Evolutionary conservation across 30 jellyfish, hydroid and myxozoan genomes (phyloP).

Genomic region (Rhopilema esculentum): DNA sequence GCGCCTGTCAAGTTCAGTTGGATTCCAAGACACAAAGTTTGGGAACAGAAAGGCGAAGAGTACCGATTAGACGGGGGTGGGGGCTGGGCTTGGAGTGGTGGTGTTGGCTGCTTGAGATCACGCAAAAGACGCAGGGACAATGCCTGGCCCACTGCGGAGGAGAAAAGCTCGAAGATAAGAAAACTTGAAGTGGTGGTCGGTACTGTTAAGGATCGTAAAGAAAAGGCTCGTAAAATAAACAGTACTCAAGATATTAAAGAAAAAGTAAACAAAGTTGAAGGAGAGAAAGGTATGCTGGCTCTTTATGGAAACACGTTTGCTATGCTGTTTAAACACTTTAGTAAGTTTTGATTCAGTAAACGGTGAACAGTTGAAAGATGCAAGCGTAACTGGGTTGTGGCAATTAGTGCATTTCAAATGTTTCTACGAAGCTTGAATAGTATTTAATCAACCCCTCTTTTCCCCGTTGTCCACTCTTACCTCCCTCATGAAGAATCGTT

Average conservation of each 20-base stretch:
- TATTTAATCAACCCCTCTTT: no score
- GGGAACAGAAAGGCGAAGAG: conserved; percentile 98
- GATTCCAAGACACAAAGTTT: conserved; percentile 87
- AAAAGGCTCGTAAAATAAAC: conserved; percentile 18
- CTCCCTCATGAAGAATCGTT: no score
- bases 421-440: no score
- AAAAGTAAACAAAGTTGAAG: neutral
- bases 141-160: conserved; percentile 63
- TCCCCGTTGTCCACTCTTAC: no score
- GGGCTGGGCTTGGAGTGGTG: conserved; percentile 91
- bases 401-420: no score
- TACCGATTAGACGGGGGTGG: conserved; percentile 90
- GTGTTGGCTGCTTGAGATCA: conserved; percentile 32
- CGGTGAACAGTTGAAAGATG: no score
- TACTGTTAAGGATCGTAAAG: conserved; percentile 59
- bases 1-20: conserved; percentile 97
- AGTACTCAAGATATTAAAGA: neutral
- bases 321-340: no score
- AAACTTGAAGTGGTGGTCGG: conserved; percentile 64
- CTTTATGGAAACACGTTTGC: neutral
- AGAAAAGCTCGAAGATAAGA: conserved; percentile 34
- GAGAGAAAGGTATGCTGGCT: neutral
- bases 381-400: no score
- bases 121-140: conserved; percentile 56
- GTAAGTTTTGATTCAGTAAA: no score